These are phyloP conservation scores for Blera fallax DNA, from an alignment of 2,888 invertebrate genomes.

Conservation along the genomic window DNA sequence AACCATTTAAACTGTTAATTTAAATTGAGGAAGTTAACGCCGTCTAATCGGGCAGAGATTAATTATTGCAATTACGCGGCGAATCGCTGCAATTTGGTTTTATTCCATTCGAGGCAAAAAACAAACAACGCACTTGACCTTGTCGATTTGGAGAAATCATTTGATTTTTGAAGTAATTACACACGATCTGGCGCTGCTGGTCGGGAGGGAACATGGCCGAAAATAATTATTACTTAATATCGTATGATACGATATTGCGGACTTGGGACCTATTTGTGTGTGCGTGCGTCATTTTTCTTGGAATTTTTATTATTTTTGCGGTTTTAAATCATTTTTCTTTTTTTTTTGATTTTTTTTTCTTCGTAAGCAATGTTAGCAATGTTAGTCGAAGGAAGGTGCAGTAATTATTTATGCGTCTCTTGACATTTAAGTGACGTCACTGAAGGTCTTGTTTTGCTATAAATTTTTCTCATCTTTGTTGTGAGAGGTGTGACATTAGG, in stretches of 20 bases:
- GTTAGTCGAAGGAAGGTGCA: neutral
- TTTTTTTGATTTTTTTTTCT: neutral
- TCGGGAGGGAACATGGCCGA: neutral
- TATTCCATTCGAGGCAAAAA: neutral
- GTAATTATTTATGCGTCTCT: neutral
- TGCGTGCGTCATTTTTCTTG: constrained; percentile 54
- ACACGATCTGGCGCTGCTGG: neutral
- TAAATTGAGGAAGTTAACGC: constrained; percentile 7
- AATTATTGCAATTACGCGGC: constrained; percentile 11
- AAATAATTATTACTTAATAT: constrained; percentile 24
- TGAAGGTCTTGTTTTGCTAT: neutral
- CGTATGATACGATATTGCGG: constrained; percentile 21
- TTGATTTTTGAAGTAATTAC: constrained; percentile 7
- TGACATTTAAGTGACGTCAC: neutral
- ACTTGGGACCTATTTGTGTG: constrained; percentile 26
- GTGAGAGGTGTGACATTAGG: neutral
- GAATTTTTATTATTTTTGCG: constrained; percentile 48
- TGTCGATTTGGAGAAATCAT: neutral
- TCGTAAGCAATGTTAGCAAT: neutral
- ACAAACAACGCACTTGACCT: constrained; percentile 31
- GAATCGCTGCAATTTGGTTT: neutral
- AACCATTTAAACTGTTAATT: neutral
- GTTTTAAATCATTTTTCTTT: constrained; percentile 8
- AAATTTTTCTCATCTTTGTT: neutral
- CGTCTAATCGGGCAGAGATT: neutral